Evolutionary conservation across 2,113 vertebrate genomes (phyloP).

Genomic region (Bufo gargarizans): DNA sequence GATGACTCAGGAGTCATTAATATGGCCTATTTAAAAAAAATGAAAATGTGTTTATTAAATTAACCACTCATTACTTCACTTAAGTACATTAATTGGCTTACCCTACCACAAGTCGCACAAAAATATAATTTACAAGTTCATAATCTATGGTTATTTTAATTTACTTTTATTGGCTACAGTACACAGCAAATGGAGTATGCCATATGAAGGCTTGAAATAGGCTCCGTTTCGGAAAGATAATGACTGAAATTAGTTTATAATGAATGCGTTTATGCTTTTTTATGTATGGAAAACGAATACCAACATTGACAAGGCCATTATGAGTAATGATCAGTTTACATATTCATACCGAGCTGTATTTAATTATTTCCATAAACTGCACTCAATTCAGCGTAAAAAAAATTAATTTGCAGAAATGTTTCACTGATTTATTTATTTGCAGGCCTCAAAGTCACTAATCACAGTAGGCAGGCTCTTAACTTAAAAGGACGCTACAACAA

Average conservation of each 20-base stretch:
- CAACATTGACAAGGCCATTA: slow-evolving; percentile 67
- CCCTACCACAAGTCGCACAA: slow-evolving; percentile 78
- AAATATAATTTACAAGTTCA: slow-evolving; percentile 77
- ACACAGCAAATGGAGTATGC: slow-evolving; percentile 77
- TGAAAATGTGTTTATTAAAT: slow-evolving; percentile 62
- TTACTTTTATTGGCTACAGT: slow-evolving; percentile 77
- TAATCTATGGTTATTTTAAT: slow-evolving; percentile 79
- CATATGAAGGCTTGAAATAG: slow-evolving; percentile 73
- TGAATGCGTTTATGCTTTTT: slow-evolving; percentile 70
- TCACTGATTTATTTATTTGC: slow-evolving; percentile 46
- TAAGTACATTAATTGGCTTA: slow-evolving; percentile 77
- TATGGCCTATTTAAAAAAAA: slow-evolving; percentile 21
- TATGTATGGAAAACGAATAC: slow-evolving; percentile 72
- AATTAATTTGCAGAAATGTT: slow-evolving; percentile 52
- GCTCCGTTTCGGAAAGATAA: slow-evolving; percentile 80
- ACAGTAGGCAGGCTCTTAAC: slow-evolving; percentile 1
- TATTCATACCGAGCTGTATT: slow-evolving; percentile 54
- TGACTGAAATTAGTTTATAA: slow-evolving; percentile 82
- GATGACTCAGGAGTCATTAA: slow-evolving; percentile 52
- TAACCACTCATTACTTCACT: slow-evolving; percentile 78
- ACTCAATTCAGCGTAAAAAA: slow-evolving; percentile 37
- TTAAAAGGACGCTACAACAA: slow-evolving; percentile 18
- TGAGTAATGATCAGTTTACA: slow-evolving; percentile 56
- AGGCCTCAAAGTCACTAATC: slow-evolving; percentile 33
- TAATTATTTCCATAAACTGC: slow-evolving; percentile 54